These are phyloP conservation scores for Osmerus mordax DNA, from an alignment of 2,113 vertebrate genomes.

Conservation along the genomic window DNA sequence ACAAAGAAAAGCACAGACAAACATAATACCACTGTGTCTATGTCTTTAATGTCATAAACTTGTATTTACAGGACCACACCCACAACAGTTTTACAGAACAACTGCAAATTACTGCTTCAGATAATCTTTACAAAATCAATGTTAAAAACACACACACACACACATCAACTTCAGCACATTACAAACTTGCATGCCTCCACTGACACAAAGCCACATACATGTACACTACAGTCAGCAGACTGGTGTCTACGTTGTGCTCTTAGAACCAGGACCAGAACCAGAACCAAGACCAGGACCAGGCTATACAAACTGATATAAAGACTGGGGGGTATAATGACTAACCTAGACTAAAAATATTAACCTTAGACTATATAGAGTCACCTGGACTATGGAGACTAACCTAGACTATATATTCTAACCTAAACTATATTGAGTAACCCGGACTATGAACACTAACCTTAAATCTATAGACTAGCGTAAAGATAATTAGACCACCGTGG, in stretches of 20 bases:
- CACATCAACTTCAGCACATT: constrained; percentile 5
- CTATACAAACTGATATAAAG: too few relatives aligned
- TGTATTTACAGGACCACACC: constrained; percentile 11
- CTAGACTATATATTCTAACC: too few relatives aligned
- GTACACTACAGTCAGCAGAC: neutral
- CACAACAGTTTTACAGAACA: neutral
- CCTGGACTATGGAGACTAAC: too few relatives aligned
- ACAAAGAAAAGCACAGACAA: too few relatives aligned
- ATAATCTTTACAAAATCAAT: constrained; percentile 2
- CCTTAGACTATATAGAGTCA: too few relatives aligned
- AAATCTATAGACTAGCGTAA: too few relatives aligned
- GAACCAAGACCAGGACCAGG: neutral
- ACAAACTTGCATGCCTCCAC: constrained; percentile 11
- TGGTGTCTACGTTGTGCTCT: neutral
- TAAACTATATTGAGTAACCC: too few relatives aligned
- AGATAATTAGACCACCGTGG: too few relatives aligned
- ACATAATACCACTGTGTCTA: neutral
- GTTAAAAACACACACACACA: neutral
- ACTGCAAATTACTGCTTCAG: neutral
- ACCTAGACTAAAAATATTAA: too few relatives aligned
- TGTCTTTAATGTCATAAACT: neutral
- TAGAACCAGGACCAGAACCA: neutral
- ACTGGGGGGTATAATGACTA: too few relatives aligned
- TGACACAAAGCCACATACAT: neutral
- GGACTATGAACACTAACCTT: too few relatives aligned